Evolutionary conservation across 2,888 invertebrate species (phyloP).

Genomic region (Nebria brevicollis): DNA sequence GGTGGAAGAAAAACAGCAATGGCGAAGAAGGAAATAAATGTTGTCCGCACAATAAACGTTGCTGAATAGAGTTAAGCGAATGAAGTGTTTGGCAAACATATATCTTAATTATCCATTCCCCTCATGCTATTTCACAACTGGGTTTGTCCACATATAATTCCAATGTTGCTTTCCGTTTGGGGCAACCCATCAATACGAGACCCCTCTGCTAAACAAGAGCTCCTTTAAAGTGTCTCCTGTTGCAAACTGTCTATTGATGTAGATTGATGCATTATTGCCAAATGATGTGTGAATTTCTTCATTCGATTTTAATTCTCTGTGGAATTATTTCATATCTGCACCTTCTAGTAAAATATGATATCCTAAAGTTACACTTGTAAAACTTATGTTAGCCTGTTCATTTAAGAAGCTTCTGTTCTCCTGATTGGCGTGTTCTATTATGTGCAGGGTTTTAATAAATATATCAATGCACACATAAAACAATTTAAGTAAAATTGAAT

Average conservation of each 20-base stretch:
- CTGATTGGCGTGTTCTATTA: not conserved
- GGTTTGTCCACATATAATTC: conserved; percentile 18
- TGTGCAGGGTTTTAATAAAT: conserved; percentile 24
- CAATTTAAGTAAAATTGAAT: too few species aligned
- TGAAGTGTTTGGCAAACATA: conserved; percentile 42
- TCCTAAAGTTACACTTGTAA: too few species aligned
- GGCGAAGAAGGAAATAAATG: not conserved
- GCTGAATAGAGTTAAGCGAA: conserved; percentile 38
- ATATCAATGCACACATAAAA: too few species aligned
- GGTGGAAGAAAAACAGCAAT: not conserved
- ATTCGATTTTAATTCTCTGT: not conserved
- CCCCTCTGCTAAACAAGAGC: conserved; percentile 5
- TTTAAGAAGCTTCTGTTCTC: too few species aligned
- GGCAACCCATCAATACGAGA: conserved; percentile 27
- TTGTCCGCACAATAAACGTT: not conserved
- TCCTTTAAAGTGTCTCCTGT: conserved; percentile 17
- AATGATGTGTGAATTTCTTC: not conserved
- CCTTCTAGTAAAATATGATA: not conserved
- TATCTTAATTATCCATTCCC: conserved; percentile 30
- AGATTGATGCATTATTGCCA: not conserved
- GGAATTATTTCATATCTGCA: not conserved
- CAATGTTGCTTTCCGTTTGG: not conserved
- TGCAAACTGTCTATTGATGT: conserved; percentile 11
- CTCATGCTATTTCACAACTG: not conserved
- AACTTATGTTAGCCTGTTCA: too few species aligned